A percentile compares a stretch with the other conserved stretches of the same genome.
phyloP scores from a whole-genome alignment of 2,113 vertebrate species.

The Oreochromis niloticus region DNA sequence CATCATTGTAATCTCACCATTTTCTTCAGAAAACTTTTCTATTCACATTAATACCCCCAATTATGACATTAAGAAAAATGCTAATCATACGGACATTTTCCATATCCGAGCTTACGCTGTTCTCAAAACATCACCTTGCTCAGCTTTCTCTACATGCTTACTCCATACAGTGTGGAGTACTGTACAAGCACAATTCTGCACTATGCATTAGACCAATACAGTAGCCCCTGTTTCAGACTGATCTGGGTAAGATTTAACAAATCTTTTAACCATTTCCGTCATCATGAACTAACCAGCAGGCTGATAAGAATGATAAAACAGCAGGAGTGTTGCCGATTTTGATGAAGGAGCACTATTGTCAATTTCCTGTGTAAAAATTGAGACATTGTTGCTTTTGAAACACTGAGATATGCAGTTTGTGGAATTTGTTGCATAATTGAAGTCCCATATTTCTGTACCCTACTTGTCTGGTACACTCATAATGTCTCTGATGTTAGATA shows the following conservation, averaged over 20 bases:
- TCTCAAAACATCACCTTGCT: neutral
- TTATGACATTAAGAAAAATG: neutral
- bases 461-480: neutral
- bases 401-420: neutral
- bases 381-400: neutral
- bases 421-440: neutral
- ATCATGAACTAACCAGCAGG: slow-evolving; percentile 16
- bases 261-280: neutral
- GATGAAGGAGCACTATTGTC: neutral
- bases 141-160: neutral
- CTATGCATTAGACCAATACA: slow-evolving; percentile 57
- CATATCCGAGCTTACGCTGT: neutral
- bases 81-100: neutral
- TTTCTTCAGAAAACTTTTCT: neutral
- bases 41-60: neutral
- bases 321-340: neutral
- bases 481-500: neutral
- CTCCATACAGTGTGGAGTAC: slow-evolving; percentile 25
- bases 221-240: neutral
- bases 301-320: neutral
- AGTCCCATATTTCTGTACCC: neutral
- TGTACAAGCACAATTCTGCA: slow-evolving; percentile 63
- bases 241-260: neutral
- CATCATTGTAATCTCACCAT: neutral
- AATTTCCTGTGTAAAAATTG: neutral